Evolutionary conservation across 2,797 vertebrate genomes (phyloP), one percentile per base, ranked within the genome.

Genomic region (Glossophaga mutica): DNA sequence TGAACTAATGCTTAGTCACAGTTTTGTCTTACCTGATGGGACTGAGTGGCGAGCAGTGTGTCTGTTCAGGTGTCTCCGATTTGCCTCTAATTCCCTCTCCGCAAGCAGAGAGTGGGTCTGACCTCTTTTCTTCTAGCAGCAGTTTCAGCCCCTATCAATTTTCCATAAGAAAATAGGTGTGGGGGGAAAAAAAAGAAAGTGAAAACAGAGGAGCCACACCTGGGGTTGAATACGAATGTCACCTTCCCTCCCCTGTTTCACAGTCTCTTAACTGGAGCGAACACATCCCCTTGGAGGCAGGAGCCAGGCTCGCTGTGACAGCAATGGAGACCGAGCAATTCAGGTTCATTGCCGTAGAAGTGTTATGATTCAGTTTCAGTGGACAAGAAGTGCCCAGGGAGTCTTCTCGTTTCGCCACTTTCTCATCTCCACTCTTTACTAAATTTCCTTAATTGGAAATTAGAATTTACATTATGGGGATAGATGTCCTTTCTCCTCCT

Each of bases 121-220:
- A 97, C 95, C 95, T 96, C 94, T 90, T 98, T 98, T 52, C 96
- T 97, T 97, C 97, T 95, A 96, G 71, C 37, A 86, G 24, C 81
- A 96, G 98, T 98, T 97, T 97, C n/a, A 97, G 81, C 0, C 1
- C 71, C 90, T 95, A 96, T 18, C 86, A 95, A 92, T 97, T 97
- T 97, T 92, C 92, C 77, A 87, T 95, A 91, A 97, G 96, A 96
- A 93, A 94, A 97, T 76, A 95, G 79, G 94, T 83, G 4, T 87
- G 77, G 76, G 81, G 48, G 79, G 96, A 95, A 9, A 46, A 19
- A 21, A 95, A 8, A 55, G 55, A 70, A 73, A 34, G 44, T 91
- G 79, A 94, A 97, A 98, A 96, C 87, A 6, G 94, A 90, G 68
- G 65, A 71, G n/a, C 92, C 92, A 96, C 96, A 97, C 90, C 59